These are phyloP conservation scores for Thereva nobilitata DNA, from an alignment of 2,888 invertebrate species.

Conservation along the genomic window DNA sequence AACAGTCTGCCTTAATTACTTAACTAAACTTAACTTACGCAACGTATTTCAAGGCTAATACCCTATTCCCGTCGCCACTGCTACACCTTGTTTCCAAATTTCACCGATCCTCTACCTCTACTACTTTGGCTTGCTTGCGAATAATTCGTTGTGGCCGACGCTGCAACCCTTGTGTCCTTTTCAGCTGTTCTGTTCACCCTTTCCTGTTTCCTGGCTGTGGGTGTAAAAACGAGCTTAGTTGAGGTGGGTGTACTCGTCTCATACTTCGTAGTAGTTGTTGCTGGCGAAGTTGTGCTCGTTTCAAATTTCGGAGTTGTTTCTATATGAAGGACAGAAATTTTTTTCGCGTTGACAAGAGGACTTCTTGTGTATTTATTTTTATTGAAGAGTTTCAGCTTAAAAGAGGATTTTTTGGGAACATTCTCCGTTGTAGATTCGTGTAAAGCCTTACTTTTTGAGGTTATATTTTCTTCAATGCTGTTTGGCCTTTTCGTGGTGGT, in stretches of 20 bases:
- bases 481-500: not conserved
- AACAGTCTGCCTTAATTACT: no score
- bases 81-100: conserved; percentile 20
- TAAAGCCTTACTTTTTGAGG: not conserved
- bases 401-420: not conserved
- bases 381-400: not conserved
- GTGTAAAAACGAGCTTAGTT: no score
- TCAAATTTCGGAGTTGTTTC: not conserved
- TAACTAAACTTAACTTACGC: conserved; percentile 12
- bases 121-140: not conserved
- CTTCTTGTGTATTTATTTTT: not conserved
- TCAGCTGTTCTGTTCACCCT: no score
- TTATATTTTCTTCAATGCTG: not conserved
- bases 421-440: not conserved
- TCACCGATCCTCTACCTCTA: conserved; percentile 17
- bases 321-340: no score
- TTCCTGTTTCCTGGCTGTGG: no score
- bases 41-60: not conserved
- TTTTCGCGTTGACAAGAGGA: no score
- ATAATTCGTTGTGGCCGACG: not conserved
- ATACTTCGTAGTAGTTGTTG: not conserved
- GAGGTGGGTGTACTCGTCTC: no score
- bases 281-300: not conserved
- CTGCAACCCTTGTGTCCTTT: not conserved
- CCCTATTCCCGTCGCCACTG: no score